These are phyloP conservation scores for Stictocephala bisonia DNA, from an alignment of 2,888 invertebrate species.

Conservation along the genomic window DNA sequence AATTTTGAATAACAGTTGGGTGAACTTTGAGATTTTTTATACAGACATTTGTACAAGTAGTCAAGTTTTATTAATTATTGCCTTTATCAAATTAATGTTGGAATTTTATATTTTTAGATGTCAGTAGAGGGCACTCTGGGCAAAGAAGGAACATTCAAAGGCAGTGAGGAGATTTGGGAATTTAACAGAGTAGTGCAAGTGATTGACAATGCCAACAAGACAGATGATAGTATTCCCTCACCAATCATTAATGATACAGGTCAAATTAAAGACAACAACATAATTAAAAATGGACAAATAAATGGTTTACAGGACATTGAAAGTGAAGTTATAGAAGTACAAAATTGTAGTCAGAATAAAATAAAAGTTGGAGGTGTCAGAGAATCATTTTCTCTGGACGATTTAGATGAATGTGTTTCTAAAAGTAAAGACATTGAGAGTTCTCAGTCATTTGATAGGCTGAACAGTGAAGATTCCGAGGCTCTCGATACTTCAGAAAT, in stretches of 20 bases:
- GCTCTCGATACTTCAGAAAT: slow-evolving; percentile 31
- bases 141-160: slow-evolving; percentile 59
- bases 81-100: not conserved
- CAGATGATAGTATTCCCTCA: not conserved
- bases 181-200: slow-evolving; percentile 52
- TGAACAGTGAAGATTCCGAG: slow-evolving; percentile 48
- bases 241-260: slow-evolving; percentile 28
- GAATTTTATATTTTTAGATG: not conserved
- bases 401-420: slow-evolving; percentile 42
- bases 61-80: not conserved
- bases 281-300: not conserved
- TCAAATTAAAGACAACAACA: slow-evolving; percentile 10
- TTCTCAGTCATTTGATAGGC: slow-evolving; percentile 53
- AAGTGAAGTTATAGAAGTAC: not conserved
- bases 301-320: not conserved
- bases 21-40: too few species aligned
- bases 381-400: slow-evolving; percentile 44
- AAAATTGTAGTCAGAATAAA: too few species aligned
- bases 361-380: slow-evolving; percentile 20
- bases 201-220: not conserved
- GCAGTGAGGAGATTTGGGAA: slow-evolving; percentile 60
- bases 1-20: too few species aligned
- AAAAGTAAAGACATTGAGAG: slow-evolving; percentile 50
- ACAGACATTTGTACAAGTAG: too few species aligned
- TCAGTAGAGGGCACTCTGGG: slow-evolving; percentile 51